Base-by-base conservation (phyloP, 2,797 vertebrate species). In the Petrocephalus sullivani region DNA sequence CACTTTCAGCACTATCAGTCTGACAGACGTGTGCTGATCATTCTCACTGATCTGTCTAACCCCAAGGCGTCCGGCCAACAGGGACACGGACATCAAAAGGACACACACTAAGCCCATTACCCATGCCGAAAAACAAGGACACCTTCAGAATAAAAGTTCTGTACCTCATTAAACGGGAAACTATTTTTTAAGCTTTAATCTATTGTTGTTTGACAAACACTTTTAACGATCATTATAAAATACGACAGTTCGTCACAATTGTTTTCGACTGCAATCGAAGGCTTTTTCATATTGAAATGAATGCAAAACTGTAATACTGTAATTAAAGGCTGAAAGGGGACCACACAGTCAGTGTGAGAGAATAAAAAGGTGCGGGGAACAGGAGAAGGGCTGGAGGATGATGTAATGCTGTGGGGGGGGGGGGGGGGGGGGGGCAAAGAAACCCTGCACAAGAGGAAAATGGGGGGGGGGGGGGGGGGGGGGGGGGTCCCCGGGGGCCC, bases 231-330 rank as follows among this genome's bases (percentile, higher is more conserved):
- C 46, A 10, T 83, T 49, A 23, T 23, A 8, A 78, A 78, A 78
- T 46, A n/a, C 37, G 33, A 78, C 37, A 37, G 37, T 46, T 78
- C 16, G 16, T 2, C 71, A 12, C 14, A 10, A 78, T 46, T 78
- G 71, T 46, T 78, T 46, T 46, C 37, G 6, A 78, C 5, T 46
- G 71, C 71, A n/a, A 14, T 23, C 0, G 49, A 49, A 83, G 49
- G 46, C n/a, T 53, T 53, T 83, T 83, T 49, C 81, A 83, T 21
- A 83, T 83, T 83, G 21, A 83, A 83, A 83, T 83, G 46, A 83
- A 83, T 21, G 81, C 53, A 83, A 83, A 83, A 83, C 53, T 51
- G n/a, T 83, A 53, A 83, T 83, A 83, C 41, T 83, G 49, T 51
- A 83, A 53, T 53, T 83, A 53, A 49, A 21, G 0, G 46, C 75